Evolutionary conservation across 2,888 invertebrate species (phyloP), one percentile per base, ranked within the genome.

Genomic region (Meteorus cinctellus): DNA sequence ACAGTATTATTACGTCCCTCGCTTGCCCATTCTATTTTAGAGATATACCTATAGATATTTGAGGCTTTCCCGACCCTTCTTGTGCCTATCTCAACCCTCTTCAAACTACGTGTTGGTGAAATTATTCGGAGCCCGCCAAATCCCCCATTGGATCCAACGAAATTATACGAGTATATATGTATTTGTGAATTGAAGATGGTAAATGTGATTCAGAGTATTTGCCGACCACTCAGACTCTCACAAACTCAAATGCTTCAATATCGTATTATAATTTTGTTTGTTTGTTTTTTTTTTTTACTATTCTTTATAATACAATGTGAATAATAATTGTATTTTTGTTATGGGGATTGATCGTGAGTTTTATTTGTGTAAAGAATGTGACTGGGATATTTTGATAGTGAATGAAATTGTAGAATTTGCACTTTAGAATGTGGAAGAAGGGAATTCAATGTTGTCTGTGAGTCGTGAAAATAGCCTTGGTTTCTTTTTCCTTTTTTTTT

Each of bases 61-160:
- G 14, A 63, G 34, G 34, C 31, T 34, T 63, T 63, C 34, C 34
- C 24, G 31, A 34, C 34, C 48, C 19, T n/a, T 12, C 55, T 3
- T 55, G 55, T 59, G 55, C 34, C 36, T 70, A 65, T 70, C 51
- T 65, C 75, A 75, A 65, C 29, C 65, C 63, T 51, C 69, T 75
- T 70, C 70, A 75, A 65, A 70, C 70, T 65, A 10, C n/a, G 55
- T 59, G 29, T 59, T 34, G 19, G 59, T 65, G 65, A 75, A 75
- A 75, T 75, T 75, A 75, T 75, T 75, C 75, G 70, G 66, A 70
- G 75, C 70, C 65, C 63, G 51, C 70, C 34, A 70, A 65, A 75
- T 75, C 59, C 75, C 41, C 65, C 29, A 65, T 24, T 31, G 63
- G 65, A 70, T 75, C 70, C 70, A 27, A 70, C 62, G 36, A 55